Evolutionary conservation across 2,113 vertebrate genomes (phyloP).

Genomic region (Lonchura striata): DNA sequence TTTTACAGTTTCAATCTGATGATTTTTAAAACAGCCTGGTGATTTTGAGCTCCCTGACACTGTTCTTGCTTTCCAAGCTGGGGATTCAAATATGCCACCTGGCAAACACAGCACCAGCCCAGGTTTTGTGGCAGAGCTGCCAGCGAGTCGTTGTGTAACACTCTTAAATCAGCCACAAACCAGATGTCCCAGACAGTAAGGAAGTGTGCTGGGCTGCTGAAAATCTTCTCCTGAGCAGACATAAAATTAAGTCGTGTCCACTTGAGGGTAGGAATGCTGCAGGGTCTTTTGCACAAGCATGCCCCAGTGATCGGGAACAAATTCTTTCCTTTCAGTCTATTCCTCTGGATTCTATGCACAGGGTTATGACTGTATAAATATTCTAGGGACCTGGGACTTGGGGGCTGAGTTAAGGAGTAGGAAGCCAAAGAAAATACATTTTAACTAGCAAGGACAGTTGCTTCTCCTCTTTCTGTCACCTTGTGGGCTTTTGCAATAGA

Average conservation of each 20-base stretch:
- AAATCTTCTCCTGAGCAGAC: not conserved
- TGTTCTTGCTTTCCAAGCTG: not conserved
- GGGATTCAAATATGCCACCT: not conserved
- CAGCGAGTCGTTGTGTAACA: rapidly evolving
- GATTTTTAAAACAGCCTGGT: not conserved
- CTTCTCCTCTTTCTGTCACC: slow-evolving; percentile 1
- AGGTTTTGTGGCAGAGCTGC: not conserved
- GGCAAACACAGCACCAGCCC: not conserved
- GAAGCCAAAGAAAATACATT: slow-evolving; percentile 50
- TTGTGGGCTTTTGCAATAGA: slow-evolving; percentile 36
- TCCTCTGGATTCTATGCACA: not conserved
- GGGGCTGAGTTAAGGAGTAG: not conserved
- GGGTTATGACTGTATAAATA: slow-evolving; percentile 47
- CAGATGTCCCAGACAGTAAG: not conserved
- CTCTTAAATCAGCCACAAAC: slow-evolving; percentile 6
- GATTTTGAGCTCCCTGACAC: not conserved
- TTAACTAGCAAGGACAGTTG: slow-evolving; percentile 21
- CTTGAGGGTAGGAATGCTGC: slow-evolving; percentile 23
- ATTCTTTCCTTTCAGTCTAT: slow-evolving; percentile 42
- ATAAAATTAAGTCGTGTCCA: slow-evolving; percentile 29
- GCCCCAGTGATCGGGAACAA: slow-evolving; percentile 11
- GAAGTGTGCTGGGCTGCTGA: not conserved
- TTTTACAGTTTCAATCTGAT: not conserved
- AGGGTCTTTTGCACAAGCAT: slow-evolving; percentile 43
- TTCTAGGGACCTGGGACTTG: slow-evolving; percentile 39